Conservation (phyloP, 2,888 invertebrate genomes). For the Smittia aterrima region DNA sequence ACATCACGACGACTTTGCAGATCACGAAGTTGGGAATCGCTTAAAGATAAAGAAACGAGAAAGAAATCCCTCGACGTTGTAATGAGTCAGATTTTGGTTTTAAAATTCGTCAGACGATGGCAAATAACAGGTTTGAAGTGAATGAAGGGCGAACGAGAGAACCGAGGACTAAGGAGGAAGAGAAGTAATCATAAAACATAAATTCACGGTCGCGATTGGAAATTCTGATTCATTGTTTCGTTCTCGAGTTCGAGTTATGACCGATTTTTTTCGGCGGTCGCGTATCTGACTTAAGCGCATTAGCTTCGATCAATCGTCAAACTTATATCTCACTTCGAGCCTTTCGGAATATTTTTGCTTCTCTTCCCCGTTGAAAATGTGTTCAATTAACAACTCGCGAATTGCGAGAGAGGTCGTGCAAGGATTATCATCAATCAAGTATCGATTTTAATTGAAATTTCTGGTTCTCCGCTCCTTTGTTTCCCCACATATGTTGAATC, state of each 20-base stretch:
- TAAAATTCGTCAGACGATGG: neutral
- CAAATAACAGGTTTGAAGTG: neutral
- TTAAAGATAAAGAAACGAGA: neutral
- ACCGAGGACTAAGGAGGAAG: no score
- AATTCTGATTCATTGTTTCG: no score
- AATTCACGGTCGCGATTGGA: no score
- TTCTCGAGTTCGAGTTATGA: no score
- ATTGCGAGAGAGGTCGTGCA: neutral
- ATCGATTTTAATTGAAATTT: slow-evolving; percentile 2
- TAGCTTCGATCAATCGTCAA: no score
- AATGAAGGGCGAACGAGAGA: neutral
- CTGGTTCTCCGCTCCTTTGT: neutral
- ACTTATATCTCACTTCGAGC: no score
- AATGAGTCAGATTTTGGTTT: neutral
- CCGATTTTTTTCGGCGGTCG: no score
- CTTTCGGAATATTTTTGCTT: no score
- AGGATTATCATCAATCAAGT: neutral
- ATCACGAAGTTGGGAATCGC: neutral
- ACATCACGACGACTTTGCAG: slow-evolving; percentile 2
- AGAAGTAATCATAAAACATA: no score
- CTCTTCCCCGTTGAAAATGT: no score
- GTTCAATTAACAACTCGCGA: slow-evolving; percentile 3
- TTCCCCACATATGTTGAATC: neutral
- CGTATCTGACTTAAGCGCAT: no score
- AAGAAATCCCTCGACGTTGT: neutral